Evolutionary conservation across 2,888 invertebrate genomes (phyloP).

Genomic region (Odontocolon sp.): DNA sequence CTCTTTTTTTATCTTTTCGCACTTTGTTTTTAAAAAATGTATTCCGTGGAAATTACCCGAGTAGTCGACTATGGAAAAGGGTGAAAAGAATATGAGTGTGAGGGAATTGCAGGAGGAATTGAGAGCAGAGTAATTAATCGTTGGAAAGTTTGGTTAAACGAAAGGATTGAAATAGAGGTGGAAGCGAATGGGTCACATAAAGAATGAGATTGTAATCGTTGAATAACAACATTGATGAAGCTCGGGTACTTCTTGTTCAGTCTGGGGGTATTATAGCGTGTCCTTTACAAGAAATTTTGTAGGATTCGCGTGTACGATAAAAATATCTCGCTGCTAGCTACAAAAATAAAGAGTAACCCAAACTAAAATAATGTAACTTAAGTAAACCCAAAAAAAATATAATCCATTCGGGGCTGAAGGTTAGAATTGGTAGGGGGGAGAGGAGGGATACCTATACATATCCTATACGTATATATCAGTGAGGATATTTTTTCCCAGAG

Average conservation of each 20-base stretch:
- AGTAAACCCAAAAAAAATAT: too few species aligned
- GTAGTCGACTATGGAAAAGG: background rate
- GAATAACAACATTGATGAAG: background rate
- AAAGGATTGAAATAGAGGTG: background rate
- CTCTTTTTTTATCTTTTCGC: too few species aligned
- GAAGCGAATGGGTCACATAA: background rate
- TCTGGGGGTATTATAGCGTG: background rate
- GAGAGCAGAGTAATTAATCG: conserved; percentile 31
- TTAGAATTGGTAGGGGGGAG: too few species aligned
- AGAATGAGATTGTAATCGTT: background rate
- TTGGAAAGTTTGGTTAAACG: conserved; percentile 13
- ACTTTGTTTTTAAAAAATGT: too few species aligned
- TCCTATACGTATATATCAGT: too few species aligned
- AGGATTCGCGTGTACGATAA: background rate
- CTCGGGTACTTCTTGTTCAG: background rate
- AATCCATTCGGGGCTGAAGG: too few species aligned
- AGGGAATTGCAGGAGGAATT: background rate
- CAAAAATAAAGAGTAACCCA: too few species aligned
- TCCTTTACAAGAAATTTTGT: background rate
- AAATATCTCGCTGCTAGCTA: too few species aligned
- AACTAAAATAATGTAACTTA: too few species aligned
- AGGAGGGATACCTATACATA: too few species aligned
- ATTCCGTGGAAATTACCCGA: conserved; percentile 9
- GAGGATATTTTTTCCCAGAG: too few species aligned
- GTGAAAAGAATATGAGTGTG: background rate